Evolutionary conservation across 2,888 invertebrate species (phyloP).

Genomic region (Lasioglossum vierecki): DNA sequence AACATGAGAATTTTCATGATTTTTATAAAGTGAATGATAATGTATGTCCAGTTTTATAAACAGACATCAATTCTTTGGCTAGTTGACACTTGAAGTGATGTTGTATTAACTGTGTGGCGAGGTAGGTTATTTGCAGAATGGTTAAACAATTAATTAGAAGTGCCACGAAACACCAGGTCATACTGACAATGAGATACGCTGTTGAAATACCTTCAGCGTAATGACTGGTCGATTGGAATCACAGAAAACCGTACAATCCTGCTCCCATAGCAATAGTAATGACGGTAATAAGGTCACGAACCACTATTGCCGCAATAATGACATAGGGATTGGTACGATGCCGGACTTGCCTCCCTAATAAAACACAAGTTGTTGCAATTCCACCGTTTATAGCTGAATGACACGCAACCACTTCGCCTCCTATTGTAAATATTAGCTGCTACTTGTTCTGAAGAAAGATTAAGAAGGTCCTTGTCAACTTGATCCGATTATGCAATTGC

Average conservation of each 20-base stretch:
- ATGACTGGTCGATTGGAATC: slow-evolving; percentile 49
- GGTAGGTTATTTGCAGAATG: not conserved
- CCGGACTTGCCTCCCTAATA: slow-evolving; percentile 75
- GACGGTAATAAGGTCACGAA: slow-evolving; percentile 80
- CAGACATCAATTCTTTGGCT: not conserved
- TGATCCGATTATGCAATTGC: slow-evolving; percentile 57
- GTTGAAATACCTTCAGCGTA: slow-evolving; percentile 52
- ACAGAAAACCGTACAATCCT: slow-evolving; percentile 41
- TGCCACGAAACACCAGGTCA: not conserved
- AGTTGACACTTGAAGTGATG: too few species aligned
- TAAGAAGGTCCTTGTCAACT: slow-evolving; percentile 51
- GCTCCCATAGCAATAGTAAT: slow-evolving; percentile 74
- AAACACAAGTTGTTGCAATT: slow-evolving; percentile 79
- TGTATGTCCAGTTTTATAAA: not conserved
- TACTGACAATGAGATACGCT: slow-evolving; percentile 1
- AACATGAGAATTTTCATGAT: too few species aligned
- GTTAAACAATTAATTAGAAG: not conserved
- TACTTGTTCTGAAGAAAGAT: slow-evolving; percentile 57
- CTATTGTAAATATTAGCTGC: slow-evolving; percentile 74
- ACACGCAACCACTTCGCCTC: slow-evolving; percentile 77
- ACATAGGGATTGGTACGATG: slow-evolving; percentile 72
- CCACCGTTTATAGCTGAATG: slow-evolving; percentile 73
- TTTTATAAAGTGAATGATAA: too few species aligned
- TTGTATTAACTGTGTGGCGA: not conserved
- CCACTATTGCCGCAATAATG: slow-evolving; percentile 75